Base-by-base conservation (phyloP, 2,113 vertebrate genomes). In the Macroglossus sobrinus region DNA sequence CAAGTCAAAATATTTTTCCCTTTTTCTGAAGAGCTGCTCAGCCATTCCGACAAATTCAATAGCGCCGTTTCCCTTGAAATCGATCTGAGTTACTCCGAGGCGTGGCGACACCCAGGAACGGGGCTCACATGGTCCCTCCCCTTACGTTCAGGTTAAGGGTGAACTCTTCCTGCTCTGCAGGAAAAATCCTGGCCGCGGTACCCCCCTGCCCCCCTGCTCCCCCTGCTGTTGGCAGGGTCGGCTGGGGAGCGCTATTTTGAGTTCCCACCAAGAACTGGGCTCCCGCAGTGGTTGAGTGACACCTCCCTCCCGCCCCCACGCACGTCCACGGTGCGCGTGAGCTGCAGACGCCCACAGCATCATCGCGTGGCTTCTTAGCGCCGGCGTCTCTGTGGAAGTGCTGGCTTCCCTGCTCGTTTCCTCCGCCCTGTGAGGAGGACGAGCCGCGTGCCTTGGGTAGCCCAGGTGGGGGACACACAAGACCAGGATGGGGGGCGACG, bases 31-130 rank as follows among this genome's bases (percentile, higher is more conserved):
- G 35, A 94, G 33, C 21, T 38, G 0, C 7, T 35, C 28, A 89
- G 55, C 59, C 85, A 92, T 86, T 26, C 10, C 18, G 71, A 50
- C 22, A 85, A 97, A 71, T 88, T 3, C 92, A 94, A 82, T 89
- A 12, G 9, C 74, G 3, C 24, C 55, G 55, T 43, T 55, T 78
- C 78, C 63, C 53, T 91, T 33, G 33, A 92, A 92, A 57, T 1
- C 55, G 35, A 72, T 71, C 55, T 91, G 40, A 93, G 19, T 57
- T 75, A 26, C 53, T 22, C 53, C 47, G 22, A 15, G 81, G 64
- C 72, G 10, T 74, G 61, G 50, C 13, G 40, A 30, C 61, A 28
- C 30, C 75, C 26, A 43, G 86, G 47, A 43, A 30, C 35, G 11
- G 28, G 84, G 19, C 2, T 79, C 76, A 7, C 90, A 85, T 72